Evolutionary conservation across 1,140 invertebrate genomes (phyloP), one percentile per base, ranked within the genome.

Genomic region (Lordiphosa clarofinis): DNA sequence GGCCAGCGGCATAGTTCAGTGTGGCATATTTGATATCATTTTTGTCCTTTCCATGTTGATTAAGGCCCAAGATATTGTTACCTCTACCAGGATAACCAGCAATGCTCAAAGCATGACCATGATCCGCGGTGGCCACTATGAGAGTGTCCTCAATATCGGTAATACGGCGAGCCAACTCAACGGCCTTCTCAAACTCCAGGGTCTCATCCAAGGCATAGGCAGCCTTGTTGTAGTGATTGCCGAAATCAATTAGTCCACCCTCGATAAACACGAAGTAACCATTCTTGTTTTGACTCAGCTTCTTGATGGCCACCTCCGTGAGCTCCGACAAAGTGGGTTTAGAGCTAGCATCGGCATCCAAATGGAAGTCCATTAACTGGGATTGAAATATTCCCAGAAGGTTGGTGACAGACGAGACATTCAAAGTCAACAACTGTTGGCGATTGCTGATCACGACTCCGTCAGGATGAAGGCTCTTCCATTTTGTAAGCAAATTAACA

Each of bases 271-370:
- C 79, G 46, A 93, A 91, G 62, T 88, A 93, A 5, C 95, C 95
- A 8, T 94, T 91, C 0, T 84, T n/a, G 67, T 93, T 92, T 63
- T 92, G 92, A 13, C 90, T 88, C 0, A 96, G 88, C n/a, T 95
- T 90, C 59, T 93, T 90, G 5, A 97, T 92, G 3, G 95, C 93
- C 43, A 92, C 92, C 67, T 91, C 89, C 0, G 93, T 94, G 94
- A 97, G 95, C 84, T 96, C 94, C 1, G 90, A 90, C 1, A 97
- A 87, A 0, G 94, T 94, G 1, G 95, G 95, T 91, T 87, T 93
- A 53, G 86, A 93, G 84, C 31, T 33, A 89, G 74, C 92, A 63
- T 90, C 94, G 82, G 19, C 91, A 72, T 90, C 52, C 24, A 91
- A 67, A 68, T 92, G 87, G 49, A 91, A 92, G 4, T 90, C 73